Evolutionary conservation across 2,113 vertebrate genomes (phyloP).

Genomic region (Podarcis raffonei): DNA sequence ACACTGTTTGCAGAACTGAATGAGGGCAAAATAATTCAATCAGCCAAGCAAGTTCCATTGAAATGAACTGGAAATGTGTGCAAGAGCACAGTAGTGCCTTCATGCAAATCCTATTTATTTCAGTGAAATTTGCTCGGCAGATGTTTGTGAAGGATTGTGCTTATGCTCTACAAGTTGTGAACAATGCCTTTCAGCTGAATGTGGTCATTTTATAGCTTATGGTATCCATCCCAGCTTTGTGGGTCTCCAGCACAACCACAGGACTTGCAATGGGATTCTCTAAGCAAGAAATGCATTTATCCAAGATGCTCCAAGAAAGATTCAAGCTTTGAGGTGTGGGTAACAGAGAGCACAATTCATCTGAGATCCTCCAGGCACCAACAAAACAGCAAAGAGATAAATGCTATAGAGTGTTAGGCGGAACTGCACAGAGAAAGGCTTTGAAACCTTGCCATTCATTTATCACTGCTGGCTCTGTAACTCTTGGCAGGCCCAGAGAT

Average conservation of each 20-base stretch:
- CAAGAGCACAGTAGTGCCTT: background rate
- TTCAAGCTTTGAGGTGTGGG: background rate
- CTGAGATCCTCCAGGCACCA: background rate
- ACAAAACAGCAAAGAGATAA: background rate
- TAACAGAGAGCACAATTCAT: background rate
- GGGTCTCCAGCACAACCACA: background rate
- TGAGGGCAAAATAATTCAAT: background rate
- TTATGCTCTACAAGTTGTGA: background rate
- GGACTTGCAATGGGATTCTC: background rate
- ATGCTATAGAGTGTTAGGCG: background rate
- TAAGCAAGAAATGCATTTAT: background rate
- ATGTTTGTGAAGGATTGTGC: background rate
- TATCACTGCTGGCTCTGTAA: background rate
- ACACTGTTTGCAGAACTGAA: background rate
- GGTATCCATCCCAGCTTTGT: too few species aligned
- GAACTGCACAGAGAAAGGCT: background rate
- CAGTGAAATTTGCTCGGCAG: background rate
- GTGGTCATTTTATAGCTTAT: background rate
- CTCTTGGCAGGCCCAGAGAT: background rate
- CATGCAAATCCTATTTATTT: background rate
- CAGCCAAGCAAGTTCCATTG: background rate
- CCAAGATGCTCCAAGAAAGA: background rate
- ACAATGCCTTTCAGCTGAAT: background rate
- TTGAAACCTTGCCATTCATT: background rate
- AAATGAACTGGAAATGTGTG: background rate